These are phyloP conservation scores for Scolopax mira DNA, from an alignment of 2,113 vertebrate genomes.

Conservation along the genomic window DNA sequence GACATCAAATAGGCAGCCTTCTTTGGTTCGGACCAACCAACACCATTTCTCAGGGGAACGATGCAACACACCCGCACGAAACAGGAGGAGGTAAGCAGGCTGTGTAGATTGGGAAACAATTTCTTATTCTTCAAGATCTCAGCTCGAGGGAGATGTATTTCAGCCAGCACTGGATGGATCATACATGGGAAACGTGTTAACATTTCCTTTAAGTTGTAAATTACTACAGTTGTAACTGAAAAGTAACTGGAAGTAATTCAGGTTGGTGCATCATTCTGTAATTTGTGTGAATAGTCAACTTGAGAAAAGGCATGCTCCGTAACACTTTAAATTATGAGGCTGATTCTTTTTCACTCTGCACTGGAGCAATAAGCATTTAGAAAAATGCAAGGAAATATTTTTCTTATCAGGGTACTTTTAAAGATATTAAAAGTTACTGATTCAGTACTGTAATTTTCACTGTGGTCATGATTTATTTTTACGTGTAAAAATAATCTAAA, in stretches of 20 bases:
- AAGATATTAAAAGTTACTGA: background rate
- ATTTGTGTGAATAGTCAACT: background rate
- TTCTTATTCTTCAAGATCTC: background rate
- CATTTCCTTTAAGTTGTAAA: background rate
- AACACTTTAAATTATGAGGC: background rate
- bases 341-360: background rate
- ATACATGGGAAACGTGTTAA: background rate
- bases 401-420: background rate
- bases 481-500: background rate
- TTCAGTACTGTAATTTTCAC: background rate
- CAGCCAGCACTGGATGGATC: background rate
- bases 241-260: background rate
- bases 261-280: background rate
- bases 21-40: slow-evolving; percentile 85
- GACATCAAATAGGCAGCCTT: slow-evolving; percentile 88
- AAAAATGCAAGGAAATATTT: background rate
- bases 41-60: slow-evolving; percentile 92
- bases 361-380: background rate
- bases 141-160: background rate
- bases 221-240: background rate
- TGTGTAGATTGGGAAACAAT: background rate
- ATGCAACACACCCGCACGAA: slow-evolving; percentile 93
- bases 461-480: background rate
- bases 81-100: slow-evolving; percentile 87
- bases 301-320: background rate